Percentiles rank a stretch among this genome's conserved stretches.
Evolutionary conservation across 2,113 vertebrate genomes (phyloP).

Genomic region (Mobula birostris): DNA sequence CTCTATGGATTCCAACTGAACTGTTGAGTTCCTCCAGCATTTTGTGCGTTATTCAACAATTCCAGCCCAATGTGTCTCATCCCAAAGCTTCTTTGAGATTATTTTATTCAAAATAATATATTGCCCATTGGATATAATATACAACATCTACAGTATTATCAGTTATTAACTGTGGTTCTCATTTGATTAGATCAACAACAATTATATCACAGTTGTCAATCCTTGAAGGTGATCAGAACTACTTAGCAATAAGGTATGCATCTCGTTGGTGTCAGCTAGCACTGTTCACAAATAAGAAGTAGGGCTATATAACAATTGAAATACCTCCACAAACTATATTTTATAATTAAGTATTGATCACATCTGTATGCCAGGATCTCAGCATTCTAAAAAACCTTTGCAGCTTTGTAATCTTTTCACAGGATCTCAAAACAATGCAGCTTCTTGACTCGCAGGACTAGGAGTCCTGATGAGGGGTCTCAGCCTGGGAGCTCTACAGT

Average conservation of each 20-base stretch:
- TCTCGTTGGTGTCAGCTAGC: no score
- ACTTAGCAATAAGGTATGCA: neutral
- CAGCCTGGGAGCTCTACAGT: no score
- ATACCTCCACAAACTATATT: neutral
- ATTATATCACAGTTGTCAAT: neutral
- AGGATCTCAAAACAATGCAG: neutral
- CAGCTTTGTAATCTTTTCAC: neutral
- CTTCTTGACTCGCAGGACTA: no score
- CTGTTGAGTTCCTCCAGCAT: no score
- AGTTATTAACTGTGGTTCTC: neutral
- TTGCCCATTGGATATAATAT: neutral
- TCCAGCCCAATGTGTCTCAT: neutral
- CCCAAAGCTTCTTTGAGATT: neutral
- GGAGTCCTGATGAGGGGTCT: no score
- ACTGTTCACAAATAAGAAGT: neutral
- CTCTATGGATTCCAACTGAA: no score
- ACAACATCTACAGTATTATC: no score
- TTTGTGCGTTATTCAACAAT: neutral
- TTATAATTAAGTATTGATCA: neutral
- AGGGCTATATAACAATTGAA: neutral
- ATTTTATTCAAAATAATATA: neutral
- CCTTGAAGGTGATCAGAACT: neutral
- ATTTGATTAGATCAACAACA: neutral
- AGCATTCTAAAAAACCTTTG: neutral
- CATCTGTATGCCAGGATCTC: neutral